Conservation (phyloP, 2,797 vertebrate species). For the Corythornis leucogaster region DNA sequence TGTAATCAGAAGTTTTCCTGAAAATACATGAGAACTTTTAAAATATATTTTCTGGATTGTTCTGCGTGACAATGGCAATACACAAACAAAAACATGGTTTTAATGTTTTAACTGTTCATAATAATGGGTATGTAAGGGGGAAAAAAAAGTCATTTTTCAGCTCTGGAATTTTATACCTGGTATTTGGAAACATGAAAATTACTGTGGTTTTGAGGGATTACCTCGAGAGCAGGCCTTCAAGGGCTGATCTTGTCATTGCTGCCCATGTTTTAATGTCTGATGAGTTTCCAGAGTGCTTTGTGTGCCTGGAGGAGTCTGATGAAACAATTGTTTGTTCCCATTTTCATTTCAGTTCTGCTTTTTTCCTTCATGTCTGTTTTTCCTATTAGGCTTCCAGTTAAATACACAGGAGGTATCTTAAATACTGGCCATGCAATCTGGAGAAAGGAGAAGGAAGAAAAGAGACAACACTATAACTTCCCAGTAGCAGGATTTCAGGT, state of each 20-base stretch:
- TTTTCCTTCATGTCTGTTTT: background rate
- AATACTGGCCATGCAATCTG: background rate
- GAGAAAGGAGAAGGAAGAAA: background rate
- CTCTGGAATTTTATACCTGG: background rate
- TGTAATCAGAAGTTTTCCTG: background rate
- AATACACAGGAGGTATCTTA: background rate
- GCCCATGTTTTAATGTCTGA: background rate
- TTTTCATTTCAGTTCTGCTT: background rate
- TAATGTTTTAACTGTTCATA: background rate
- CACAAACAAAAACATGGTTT: background rate
- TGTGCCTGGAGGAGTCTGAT: background rate
- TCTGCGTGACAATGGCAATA: background rate
- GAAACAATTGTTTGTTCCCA: background rate
- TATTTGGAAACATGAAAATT: background rate
- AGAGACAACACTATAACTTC: background rate
- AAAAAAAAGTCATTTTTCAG: background rate
- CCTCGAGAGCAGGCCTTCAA: background rate
- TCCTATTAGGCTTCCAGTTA: background rate
- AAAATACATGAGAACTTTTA: background rate
- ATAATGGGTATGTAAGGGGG: background rate
- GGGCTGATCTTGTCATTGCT: background rate
- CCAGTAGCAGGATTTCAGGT: background rate
- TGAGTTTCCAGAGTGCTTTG: background rate
- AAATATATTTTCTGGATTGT: background rate
- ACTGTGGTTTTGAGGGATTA: background rate